phyloP scores from a whole-genome alignment of 2,888 invertebrate genomes.

The Malthinus seriepunctatus region DNA sequence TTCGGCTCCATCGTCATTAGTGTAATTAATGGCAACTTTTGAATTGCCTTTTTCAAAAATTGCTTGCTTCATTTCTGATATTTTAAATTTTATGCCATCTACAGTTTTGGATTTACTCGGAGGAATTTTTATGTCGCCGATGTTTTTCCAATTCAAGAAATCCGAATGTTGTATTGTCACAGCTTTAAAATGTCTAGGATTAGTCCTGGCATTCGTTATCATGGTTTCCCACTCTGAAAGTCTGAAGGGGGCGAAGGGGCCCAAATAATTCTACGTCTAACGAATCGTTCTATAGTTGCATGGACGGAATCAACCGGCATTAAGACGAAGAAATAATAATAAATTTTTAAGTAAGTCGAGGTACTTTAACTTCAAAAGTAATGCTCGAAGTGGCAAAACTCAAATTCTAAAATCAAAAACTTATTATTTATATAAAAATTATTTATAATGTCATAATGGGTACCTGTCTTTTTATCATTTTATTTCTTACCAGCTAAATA shows the following conservation, averaged over 20 bases:
- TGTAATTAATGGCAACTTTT: constrained; percentile 13
- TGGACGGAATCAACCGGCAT: constrained; percentile 23
- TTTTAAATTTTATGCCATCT: constrained; percentile 7
- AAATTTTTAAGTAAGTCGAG: no score
- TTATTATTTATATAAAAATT: no score
- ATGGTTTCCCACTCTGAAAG: constrained; percentile 31
- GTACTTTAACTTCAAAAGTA: no score
- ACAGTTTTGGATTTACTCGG: constrained; percentile 6
- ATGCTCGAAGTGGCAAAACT: no score
- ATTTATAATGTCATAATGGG: no score
- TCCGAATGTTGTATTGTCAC: constrained; percentile 14
- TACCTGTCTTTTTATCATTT: no score
- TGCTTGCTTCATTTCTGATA: constrained; percentile 8
- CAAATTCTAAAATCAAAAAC: no score
- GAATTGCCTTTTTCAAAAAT: constrained; percentile 12
- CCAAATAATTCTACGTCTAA: constrained; percentile 25
- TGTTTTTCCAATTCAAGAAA: constrained; percentile 9
- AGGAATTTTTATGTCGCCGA: background rate
- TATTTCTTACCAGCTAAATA: no score
- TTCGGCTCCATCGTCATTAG: background rate
- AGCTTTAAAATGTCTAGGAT: constrained; percentile 16
- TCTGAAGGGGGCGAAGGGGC: no score
- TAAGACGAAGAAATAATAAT: no score
- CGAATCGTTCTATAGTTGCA: constrained; percentile 24
- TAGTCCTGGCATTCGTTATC: constrained; percentile 19